Evolutionary conservation across 2,888 invertebrate genomes (phyloP).

Genomic region (Nasonia oneida): DNA sequence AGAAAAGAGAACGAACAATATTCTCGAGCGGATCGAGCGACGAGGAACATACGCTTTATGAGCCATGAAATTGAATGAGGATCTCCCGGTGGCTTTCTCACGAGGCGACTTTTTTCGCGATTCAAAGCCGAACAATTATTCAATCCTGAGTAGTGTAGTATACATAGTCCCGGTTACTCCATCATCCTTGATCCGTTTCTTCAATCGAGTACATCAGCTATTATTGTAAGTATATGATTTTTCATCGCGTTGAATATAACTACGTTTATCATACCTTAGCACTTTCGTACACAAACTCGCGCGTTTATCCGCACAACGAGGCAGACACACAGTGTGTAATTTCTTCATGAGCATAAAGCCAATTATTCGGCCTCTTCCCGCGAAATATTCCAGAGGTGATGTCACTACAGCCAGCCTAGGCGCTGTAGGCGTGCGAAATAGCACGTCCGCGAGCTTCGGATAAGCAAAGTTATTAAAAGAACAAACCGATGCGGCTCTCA

Average conservation of each 20-base stretch:
- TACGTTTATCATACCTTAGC: not conserved
- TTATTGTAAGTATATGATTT: too few relatives aligned
- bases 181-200: not conserved
- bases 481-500: not conserved
- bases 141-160: not conserved
- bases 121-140: not conserved
- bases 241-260: too few relatives aligned
- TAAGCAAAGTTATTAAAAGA: conserved; percentile 46
- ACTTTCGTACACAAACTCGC: not conserved
- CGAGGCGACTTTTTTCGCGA: not conserved
- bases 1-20: conserved; percentile 12
- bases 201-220: not conserved
- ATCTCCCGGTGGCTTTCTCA: conserved; percentile 4
- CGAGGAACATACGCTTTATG: conserved; percentile 41
- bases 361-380: conserved; percentile 49
- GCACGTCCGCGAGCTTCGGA: not conserved
- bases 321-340: conserved; percentile 21
- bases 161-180: not conserved
- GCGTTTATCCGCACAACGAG: conserved; percentile 20
- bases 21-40: conserved; percentile 15
- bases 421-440: conserved; percentile 44
- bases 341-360: conserved; percentile 31
- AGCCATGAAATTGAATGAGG: conserved; percentile 56
- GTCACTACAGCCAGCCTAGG: not conserved
- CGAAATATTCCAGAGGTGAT: conserved; percentile 47